phyloP scores from a whole-genome alignment of 2,113 vertebrate species.

The Upupa epops region DNA sequence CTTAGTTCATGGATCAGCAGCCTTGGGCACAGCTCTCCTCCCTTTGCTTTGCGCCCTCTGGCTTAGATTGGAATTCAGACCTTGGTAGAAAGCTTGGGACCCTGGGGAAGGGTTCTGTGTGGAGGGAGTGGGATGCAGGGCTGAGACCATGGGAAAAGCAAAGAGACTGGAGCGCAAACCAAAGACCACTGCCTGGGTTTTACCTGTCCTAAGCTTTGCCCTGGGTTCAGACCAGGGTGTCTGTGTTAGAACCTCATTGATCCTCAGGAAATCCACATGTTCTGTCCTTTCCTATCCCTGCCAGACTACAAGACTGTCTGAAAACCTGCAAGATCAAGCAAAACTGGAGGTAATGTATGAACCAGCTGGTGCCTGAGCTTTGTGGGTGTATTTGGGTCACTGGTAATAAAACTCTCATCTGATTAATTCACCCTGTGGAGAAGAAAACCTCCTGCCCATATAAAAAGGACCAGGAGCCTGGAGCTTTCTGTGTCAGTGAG shows the following conservation, averaged over 20 bases:
- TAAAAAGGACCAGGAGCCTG: not conserved
- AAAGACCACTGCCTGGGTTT: no score
- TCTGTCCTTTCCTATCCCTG: not conserved
- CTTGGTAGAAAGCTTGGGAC: not conserved
- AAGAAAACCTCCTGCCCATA: not conserved
- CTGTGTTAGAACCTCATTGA: not conserved
- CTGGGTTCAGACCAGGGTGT: not conserved
- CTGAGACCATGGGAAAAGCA: not conserved
- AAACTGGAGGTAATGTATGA: not conserved
- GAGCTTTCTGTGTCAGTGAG: not conserved
- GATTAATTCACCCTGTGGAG: not conserved
- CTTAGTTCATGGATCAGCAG: not conserved
- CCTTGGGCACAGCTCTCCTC: not conserved
- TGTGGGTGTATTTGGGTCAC: not conserved
- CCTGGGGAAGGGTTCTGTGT: not conserved
- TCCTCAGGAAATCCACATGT: not conserved
- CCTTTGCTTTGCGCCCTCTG: accelerated
- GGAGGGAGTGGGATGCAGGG: not conserved
- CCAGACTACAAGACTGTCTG: accelerated
- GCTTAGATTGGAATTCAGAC: not conserved
- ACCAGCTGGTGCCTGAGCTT: slow-evolving; percentile 16
- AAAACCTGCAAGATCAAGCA: not conserved
- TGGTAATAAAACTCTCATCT: not conserved
- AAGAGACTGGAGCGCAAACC: not conserved
- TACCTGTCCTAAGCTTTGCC: not conserved